phyloP scores from a whole-genome alignment of 2,113 vertebrate genomes.

The Lepisosteus oculatus region DNA sequence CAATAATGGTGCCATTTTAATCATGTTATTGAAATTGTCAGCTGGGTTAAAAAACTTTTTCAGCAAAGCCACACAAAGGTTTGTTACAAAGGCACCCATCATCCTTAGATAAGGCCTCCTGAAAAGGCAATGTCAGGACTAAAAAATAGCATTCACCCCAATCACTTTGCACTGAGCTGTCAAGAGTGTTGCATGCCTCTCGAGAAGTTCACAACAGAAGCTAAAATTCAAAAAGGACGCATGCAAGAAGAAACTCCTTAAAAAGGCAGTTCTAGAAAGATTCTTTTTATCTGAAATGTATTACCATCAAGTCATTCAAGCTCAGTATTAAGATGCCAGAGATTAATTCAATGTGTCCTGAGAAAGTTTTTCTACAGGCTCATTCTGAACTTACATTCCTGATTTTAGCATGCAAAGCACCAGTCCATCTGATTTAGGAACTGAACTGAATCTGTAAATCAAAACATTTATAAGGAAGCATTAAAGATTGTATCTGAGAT shows the following conservation, averaged over 20 bases:
- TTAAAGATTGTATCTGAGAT: no score
- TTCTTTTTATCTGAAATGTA: not conserved
- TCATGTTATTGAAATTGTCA: no score
- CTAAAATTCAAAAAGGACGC: not conserved
- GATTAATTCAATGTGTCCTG: not conserved
- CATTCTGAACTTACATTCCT: not conserved
- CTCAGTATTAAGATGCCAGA: constrained; percentile 10
- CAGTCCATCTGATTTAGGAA: no score
- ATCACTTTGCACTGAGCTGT: not conserved
- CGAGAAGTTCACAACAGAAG: not conserved
- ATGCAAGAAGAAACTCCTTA: constrained; percentile 14
- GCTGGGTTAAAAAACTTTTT: not conserved
- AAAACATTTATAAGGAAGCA: no score
- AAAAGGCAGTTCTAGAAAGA: not conserved
- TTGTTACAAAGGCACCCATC: not conserved
- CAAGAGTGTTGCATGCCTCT: not conserved
- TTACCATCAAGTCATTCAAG: constrained; percentile 9
- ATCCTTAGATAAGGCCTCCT: not conserved
- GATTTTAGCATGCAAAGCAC: not conserved
- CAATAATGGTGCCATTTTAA: no score
- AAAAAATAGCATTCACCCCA: not conserved
- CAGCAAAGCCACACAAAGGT: not conserved
- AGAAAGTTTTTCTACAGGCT: not conserved
- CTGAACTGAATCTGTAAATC: no score
- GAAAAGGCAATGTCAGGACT: not conserved